phyloP scores from a whole-genome alignment of 2,113 vertebrate species.

The Oenanthe oenanthe region DNA sequence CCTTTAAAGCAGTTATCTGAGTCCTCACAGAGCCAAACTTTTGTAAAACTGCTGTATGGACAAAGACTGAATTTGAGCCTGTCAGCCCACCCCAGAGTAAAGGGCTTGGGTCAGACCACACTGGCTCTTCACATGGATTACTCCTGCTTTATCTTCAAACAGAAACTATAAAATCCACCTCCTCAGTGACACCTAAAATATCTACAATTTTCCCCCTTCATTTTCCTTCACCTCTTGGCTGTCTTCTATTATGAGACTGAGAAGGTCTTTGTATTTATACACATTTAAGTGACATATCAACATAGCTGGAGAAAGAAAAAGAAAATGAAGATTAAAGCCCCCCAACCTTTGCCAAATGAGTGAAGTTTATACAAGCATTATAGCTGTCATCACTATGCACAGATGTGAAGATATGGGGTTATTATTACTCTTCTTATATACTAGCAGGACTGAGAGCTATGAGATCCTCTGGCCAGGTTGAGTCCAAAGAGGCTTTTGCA shows the following conservation, averaged over 20 bases:
- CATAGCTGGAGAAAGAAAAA: background rate
- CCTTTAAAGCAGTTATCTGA: background rate
- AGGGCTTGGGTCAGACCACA: background rate
- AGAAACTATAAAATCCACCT: background rate
- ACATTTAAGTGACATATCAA: background rate
- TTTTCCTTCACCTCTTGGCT: background rate
- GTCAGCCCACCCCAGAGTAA: background rate
- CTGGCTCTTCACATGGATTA: background rate
- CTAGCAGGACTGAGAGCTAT: background rate
- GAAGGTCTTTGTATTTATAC: background rate
- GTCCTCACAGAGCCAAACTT: background rate
- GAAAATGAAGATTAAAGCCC: background rate
- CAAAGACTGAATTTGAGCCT: background rate
- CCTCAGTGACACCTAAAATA: background rate
- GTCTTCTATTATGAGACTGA: background rate
- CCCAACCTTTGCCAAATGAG: background rate
- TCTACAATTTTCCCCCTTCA: background rate
- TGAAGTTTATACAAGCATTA: background rate
- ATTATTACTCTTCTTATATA: background rate
- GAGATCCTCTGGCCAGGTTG: background rate
- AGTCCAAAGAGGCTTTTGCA: background rate
- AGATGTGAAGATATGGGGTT: background rate
- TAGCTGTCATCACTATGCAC: background rate
- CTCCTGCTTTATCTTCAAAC: background rate
- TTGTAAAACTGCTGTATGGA: background rate